Base-by-base conservation (phyloP, 2,797 vertebrate species). In the Hyperoplus lanceolatus region DNA sequence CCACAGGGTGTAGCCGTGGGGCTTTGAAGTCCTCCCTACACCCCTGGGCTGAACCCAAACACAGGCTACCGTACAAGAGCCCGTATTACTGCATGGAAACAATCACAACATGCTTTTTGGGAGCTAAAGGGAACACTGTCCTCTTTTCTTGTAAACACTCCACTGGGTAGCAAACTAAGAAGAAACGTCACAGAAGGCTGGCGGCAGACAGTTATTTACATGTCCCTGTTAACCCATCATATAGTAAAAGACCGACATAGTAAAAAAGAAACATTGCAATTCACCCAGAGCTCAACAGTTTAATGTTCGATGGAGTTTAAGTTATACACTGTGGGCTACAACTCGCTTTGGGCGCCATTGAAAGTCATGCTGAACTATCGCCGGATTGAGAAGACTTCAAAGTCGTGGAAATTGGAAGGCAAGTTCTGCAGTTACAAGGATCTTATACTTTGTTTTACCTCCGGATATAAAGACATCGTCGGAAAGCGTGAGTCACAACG, bases 1-100 rank as follows among this genome's bases (percentile, higher is more conserved):
- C 91, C 90, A 92, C 90, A 92, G 94, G 94, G 92, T 92, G 91
- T 90, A 91, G 83, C 83, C 74, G 39, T 58, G 58, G 29, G 76
- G 66, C 87, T 92, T 93, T 93, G 91, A 94, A 92, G 84, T 81
- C 67, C 0, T 77, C 82, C 55, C 80, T 68, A 62, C 87, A 89
- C 84, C 76, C 29, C 83, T 64, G 79, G 46, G 74, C 80, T 84
- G 72, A 81, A 80, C 87, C 80, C 82, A 85, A 89, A 92, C 86
- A 75, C 86, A 80, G 77, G 79, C 91, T 87, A 85, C 92, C 70
- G 83, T 88, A 84, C 72, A 49, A 16, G 49, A 61, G 62, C 78
- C 79, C 59, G 16, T 46, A 88, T 77, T 71, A 87, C 80, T 73
- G 8, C 73, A 86, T 78, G 88, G 85, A 91, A 89, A 89, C 29